Conservation (phyloP, 2,888 invertebrate species). For the Xanthostigma xanthostigma region DNA sequence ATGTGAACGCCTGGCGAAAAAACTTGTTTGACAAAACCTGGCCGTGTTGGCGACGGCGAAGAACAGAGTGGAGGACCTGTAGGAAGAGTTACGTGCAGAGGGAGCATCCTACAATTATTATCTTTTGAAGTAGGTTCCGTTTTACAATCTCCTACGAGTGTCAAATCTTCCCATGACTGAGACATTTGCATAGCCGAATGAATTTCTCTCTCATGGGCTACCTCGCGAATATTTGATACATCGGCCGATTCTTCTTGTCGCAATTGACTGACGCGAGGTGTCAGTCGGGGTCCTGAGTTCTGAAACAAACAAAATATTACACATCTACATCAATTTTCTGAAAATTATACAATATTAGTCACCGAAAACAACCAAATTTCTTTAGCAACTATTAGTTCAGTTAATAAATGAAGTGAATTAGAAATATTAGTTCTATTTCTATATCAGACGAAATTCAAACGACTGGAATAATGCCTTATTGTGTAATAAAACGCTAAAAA, state of each 20-base stretch:
- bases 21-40: conserved; percentile 29
- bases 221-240: conserved; percentile 65
- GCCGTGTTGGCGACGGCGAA: conserved; percentile 45
- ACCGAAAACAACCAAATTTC: background rate
- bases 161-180: conserved; percentile 86
- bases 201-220: conserved; percentile 81
- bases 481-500: background rate
- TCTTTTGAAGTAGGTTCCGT: conserved; percentile 33
- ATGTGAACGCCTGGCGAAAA: conserved; percentile 33
- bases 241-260: conserved; percentile 81
- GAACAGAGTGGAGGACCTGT: conserved; percentile 38
- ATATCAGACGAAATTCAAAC: background rate
- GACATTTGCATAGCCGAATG: conserved; percentile 89
- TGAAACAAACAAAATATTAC: conserved; percentile 17
- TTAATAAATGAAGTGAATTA: no score
- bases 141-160: conserved; percentile 44
- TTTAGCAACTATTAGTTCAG: background rate
- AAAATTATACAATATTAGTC: conserved; percentile 3
- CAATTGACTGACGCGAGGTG: conserved; percentile 76
- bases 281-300: conserved; percentile 48
- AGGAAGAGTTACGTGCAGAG: conserved; percentile 33
- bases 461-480: background rate
- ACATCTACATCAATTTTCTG: conserved; percentile 11
- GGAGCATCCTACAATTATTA: conserved; percentile 23
- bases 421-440: background rate